Evolutionary conservation across 1,140 invertebrate species (phyloP).

Genomic region (Hylaeus anthracinus): DNA sequence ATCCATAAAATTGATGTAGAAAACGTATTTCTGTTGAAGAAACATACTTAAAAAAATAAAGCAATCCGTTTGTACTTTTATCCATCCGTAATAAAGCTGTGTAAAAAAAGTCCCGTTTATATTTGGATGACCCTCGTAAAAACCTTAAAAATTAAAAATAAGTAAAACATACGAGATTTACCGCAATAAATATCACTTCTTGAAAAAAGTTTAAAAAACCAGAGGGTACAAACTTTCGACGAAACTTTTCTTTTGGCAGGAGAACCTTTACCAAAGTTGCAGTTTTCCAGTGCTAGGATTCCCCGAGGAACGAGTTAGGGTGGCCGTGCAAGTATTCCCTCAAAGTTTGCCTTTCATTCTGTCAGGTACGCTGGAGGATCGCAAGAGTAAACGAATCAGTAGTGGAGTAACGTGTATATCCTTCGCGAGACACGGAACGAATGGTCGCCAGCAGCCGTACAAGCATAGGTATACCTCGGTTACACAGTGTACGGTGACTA

Average conservation of each 20-base stretch:
- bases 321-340: background rate
- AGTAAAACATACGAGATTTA: too few species aligned
- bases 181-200: too few species aligned
- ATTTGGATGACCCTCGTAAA: too few species aligned
- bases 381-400: slow-evolving; percentile 52
- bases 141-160: too few species aligned
- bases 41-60: too few species aligned
- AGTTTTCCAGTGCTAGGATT: background rate
- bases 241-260: background rate
- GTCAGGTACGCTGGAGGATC: slow-evolving; percentile 17
- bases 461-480: slow-evolving; percentile 54
- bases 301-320: background rate
- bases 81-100: too few species aligned
- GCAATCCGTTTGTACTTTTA: too few species aligned
- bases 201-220: too few species aligned
- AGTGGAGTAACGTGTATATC: slow-evolving; percentile 61
- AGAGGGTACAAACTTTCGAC: too few species aligned
- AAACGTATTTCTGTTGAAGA: too few species aligned
- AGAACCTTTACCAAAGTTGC: background rate
- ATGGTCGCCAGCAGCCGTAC: slow-evolving; percentile 48
- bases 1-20: too few species aligned
- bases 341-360: slow-evolving; percentile 44
- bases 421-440: slow-evolving; percentile 57
- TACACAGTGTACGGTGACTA: slow-evolving; percentile 65
- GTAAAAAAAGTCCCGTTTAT: too few species aligned